Conservation (phyloP, 2,888 invertebrate species). For the Megaustenia siamemsis region DNA sequence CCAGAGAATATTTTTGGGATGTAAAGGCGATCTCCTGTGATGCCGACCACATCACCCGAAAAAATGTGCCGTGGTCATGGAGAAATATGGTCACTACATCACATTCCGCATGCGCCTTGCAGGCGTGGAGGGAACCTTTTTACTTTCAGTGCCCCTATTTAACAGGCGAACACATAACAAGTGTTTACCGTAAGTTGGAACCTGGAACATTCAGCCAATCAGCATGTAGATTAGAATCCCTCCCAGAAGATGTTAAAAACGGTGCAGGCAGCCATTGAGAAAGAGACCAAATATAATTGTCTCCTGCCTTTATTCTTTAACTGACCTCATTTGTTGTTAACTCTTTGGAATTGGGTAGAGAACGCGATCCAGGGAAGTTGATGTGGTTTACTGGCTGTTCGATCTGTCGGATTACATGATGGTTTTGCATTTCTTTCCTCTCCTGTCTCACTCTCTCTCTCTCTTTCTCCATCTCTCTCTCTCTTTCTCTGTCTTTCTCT, state of each 20-base stretch:
- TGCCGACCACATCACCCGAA: too few relatives aligned
- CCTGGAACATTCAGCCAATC: not conserved
- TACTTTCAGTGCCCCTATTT: not conserved
- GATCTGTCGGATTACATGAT: not conserved
- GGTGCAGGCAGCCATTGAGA: not conserved
- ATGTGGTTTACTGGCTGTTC: not conserved
- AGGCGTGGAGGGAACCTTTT: too few relatives aligned
- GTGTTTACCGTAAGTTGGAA: not conserved
- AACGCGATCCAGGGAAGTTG: not conserved
- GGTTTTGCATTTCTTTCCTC: not conserved
- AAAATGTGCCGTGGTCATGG: too few relatives aligned
- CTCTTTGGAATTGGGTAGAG: not conserved
- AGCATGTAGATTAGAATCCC: not conserved
- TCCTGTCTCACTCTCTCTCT: too few relatives aligned
- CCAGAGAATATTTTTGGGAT: too few relatives aligned
- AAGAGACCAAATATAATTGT: not conserved
- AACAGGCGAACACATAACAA: not conserved
- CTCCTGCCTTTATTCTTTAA: not conserved
- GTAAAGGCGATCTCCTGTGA: too few relatives aligned
- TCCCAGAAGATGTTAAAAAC: not conserved
- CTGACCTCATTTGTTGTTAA: not conserved
- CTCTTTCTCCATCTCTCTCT: conserved; percentile 11
- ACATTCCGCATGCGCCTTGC: too few relatives aligned
- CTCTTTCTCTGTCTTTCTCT: not conserved
- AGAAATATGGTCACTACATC: too few relatives aligned